Evolutionary conservation across 2,113 vertebrate species (phyloP).

Genomic region (Zeus faber): DNA sequence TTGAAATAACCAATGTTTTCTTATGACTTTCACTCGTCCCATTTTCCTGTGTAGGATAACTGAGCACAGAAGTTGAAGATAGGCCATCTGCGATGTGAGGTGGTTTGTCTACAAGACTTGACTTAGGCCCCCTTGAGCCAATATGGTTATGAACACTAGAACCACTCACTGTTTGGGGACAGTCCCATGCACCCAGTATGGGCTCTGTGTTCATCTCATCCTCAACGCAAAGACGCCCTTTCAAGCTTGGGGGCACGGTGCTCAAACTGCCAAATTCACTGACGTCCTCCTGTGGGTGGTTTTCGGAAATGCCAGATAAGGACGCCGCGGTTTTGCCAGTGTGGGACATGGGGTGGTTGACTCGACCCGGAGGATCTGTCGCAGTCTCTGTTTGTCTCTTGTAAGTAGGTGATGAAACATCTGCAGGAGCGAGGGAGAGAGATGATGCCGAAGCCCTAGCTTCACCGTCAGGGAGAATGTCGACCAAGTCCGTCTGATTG

Average conservation of each 20-base stretch:
- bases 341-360: background rate
- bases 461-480: constrained; percentile 15
- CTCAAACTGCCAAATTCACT: background rate
- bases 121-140: constrained; percentile 14
- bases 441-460: constrained; percentile 16
- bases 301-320: background rate
- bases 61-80: background rate
- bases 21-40: constrained; percentile 6
- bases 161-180: background rate
- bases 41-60: constrained; percentile 8
- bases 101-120: constrained; percentile 10
- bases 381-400: background rate
- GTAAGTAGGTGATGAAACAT: constrained; percentile 3
- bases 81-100: constrained; percentile 14
- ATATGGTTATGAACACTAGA: constrained; percentile 17
- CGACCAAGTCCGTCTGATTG: constrained; percentile 3
- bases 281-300: constrained; percentile 8
- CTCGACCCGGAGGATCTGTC: background rate
- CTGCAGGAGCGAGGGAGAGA: constrained; percentile 6
- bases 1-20: background rate
- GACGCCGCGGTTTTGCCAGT: constrained; percentile 11
- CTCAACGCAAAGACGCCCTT: constrained; percentile 12
- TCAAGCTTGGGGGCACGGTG: background rate
- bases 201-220: background rate
- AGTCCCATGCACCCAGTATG: background rate